Conservation (phyloP, 2,888 invertebrate genomes). For the Mesochorus sp. region DNA sequence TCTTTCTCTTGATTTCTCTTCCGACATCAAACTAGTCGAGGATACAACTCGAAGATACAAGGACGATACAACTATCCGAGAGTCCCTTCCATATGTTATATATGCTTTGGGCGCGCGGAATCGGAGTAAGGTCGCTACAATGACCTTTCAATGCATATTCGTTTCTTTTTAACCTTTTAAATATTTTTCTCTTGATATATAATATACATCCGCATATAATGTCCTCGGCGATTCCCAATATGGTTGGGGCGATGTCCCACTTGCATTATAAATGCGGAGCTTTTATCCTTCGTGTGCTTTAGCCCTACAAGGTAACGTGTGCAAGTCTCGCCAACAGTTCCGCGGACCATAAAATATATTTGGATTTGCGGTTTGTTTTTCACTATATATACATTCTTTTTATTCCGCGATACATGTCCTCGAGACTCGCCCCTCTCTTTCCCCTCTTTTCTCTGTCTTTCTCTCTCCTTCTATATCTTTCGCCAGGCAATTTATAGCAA, state of each 20-base stretch:
- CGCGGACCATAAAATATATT: conserved; percentile 54
- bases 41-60: conserved; percentile 16
- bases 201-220: too few species aligned
- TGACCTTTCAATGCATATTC: conserved; percentile 68
- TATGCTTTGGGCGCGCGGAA: conserved; percentile 60
- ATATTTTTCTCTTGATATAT: conserved; percentile 36
- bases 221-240: conserved; percentile 74
- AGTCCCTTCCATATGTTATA: background rate
- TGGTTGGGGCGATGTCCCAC: conserved; percentile 74
- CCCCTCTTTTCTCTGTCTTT: too few species aligned
- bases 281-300: conserved; percentile 73
- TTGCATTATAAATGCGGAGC: conserved; percentile 67
- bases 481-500: background rate
- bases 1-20: background rate
- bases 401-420: conserved; percentile 11
- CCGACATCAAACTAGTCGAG: background rate
- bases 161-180: background rate
- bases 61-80: conserved; percentile 10
- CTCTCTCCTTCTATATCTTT: too few species aligned
- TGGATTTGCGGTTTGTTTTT: background rate
- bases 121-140: conserved; percentile 76
- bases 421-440: conserved; percentile 11
- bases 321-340: conserved; percentile 45
- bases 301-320: conserved; percentile 73
- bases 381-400: conserved; percentile 5